Percentiles rank a stretch among this genome's conserved stretches.
phyloP scores from a whole-genome alignment of 2,113 vertebrate species.

The Chaetops frenatus region DNA sequence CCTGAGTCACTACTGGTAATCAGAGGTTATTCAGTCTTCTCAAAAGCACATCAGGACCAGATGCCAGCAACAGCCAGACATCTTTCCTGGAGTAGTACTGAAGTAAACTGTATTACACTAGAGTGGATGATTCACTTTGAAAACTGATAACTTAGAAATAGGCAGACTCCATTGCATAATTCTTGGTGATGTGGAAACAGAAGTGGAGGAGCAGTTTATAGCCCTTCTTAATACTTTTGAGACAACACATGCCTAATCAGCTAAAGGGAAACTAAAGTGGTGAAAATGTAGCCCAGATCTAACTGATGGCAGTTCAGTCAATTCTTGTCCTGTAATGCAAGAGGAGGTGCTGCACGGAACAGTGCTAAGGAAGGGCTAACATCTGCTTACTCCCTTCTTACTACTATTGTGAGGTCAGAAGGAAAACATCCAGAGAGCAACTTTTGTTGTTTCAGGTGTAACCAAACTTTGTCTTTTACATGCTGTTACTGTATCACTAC shows the following conservation, averaged over 20 bases:
- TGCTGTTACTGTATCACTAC: background rate
- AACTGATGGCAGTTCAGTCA: background rate
- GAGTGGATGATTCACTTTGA: constrained; percentile 13
- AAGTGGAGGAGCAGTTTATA: background rate
- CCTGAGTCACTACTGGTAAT: constrained; percentile 31
- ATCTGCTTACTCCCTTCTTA: background rate
- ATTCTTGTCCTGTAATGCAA: background rate
- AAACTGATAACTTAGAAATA: background rate
- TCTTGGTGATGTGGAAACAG: background rate
- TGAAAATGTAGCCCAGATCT: background rate
- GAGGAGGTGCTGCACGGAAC: background rate
- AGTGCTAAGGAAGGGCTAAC: background rate
- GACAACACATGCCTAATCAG: background rate
- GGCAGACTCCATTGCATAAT: background rate
- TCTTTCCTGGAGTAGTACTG: background rate
- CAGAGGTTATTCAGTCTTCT: constrained; percentile 54
- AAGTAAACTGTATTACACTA: constrained; percentile 4
- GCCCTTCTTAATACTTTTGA: background rate
- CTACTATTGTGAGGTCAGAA: background rate
- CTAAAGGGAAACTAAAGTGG: background rate
- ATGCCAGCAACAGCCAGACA: background rate
- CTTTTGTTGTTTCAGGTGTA: background rate
- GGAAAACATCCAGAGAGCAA: background rate
- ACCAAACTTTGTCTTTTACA: background rate
- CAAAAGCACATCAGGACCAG: constrained; percentile 38